phyloP scores from a whole-genome alignment of 2,113 vertebrate species.

The Notarius lentiginosus region DNA sequence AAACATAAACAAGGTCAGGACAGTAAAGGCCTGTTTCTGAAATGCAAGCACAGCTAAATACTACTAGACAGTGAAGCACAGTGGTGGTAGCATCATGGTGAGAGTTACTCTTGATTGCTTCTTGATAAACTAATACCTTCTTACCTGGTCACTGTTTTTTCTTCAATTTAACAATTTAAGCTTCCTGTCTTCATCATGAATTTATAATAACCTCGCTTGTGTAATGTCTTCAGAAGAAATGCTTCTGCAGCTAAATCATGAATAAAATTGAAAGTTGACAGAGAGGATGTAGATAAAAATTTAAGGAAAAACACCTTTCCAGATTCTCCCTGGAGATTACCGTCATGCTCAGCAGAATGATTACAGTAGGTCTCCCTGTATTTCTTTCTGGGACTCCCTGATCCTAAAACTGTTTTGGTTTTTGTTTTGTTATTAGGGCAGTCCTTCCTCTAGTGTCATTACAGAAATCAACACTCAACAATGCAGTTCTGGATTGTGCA shows the following conservation, averaged over 20 bases:
- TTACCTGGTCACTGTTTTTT: neutral
- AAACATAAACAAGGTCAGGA: neutral
- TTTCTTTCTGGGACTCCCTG: constrained; percentile 16
- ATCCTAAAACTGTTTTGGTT: constrained; percentile 11
- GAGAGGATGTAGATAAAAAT: neutral
- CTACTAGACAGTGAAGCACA: neutral
- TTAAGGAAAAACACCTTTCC: neutral
- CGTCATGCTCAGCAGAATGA: neutral
- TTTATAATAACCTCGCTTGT: neutral
- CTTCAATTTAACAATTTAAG: neutral
- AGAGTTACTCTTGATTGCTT: neutral
- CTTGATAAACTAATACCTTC: neutral
- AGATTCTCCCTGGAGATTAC: constrained; percentile 1
- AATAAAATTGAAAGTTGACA: neutral
- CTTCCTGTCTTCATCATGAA: neutral
- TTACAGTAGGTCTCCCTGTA: neutral
- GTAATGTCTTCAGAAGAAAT: no score
- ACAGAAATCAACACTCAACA: neutral
- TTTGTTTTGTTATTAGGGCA: constrained; percentile 27
- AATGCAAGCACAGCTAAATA: neutral
- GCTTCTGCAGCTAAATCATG: neutral
- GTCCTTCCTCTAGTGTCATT: neutral
- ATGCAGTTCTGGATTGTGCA: no score
- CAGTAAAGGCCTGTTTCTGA: neutral
- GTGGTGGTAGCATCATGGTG: neutral